Percentiles rank a stretch among this genome's conserved stretches.
Evolutionary conservation across 2,888 invertebrate genomes (phyloP).

Genomic region (Leptinotarsa tumamoca): DNA sequence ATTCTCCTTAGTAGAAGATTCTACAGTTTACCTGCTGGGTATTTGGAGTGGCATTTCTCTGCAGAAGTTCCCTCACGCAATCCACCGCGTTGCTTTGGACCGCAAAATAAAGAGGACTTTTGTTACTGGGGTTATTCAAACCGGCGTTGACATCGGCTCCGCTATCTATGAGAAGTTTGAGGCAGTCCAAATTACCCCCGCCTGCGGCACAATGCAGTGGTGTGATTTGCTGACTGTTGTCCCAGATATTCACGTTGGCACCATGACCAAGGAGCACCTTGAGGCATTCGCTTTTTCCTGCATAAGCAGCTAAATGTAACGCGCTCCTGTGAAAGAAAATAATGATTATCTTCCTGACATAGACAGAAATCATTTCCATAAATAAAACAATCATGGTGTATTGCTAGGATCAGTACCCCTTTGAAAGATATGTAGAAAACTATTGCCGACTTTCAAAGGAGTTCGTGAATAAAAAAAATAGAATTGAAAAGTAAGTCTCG

Average conservation of each 20-base stretch:
- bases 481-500: too few species aligned
- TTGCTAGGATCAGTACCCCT: too few species aligned
- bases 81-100: constrained; percentile 81
- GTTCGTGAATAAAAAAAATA: too few species aligned
- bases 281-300: constrained; percentile 79
- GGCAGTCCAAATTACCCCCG: constrained; percentile 72
- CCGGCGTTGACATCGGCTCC: constrained; percentile 88
- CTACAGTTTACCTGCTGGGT: constrained; percentile 76
- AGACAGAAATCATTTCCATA: too few species aligned
- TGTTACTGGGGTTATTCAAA: constrained; percentile 73
- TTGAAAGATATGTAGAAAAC: too few species aligned
- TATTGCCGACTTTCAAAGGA: too few species aligned
- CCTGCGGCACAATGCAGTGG: constrained; percentile 84
- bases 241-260: constrained; percentile 79
- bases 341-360: neutral
- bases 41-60: constrained; percentile 85
- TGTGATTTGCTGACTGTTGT: constrained; percentile 76
- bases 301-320: constrained; percentile 83
- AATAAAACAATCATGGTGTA: too few species aligned
- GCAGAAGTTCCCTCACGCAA: constrained; percentile 79
- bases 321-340: constrained; percentile 68
- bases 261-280: constrained; percentile 77
- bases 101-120: constrained; percentile 87
- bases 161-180: constrained; percentile 75
- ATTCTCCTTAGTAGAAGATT: too few species aligned